phyloP scores from a whole-genome alignment of 2,113 vertebrate genomes.

The Engraulis encrasicolus region DNA sequence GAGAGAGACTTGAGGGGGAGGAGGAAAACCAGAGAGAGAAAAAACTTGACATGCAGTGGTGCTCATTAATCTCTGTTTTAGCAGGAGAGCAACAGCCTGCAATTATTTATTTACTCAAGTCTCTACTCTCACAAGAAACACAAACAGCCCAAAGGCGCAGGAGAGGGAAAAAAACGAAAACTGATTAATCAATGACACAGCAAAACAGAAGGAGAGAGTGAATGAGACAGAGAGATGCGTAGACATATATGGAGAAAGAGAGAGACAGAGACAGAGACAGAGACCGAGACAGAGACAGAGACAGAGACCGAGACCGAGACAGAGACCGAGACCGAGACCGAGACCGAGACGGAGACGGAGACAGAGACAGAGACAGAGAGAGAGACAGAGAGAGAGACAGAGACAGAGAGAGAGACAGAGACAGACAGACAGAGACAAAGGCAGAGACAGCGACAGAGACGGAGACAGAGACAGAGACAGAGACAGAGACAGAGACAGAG shows the following conservation, averaged over 20 bases:
- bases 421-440: too few relatives aligned
- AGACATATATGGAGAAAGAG: background rate
- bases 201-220: background rate
- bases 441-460: too few relatives aligned
- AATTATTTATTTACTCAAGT: slow-evolving; percentile 13
- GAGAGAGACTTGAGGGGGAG: too few relatives aligned
- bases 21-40: background rate
- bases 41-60: background rate
- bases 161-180: background rate
- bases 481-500: too few relatives aligned
- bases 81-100: slow-evolving; percentile 6
- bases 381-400: too few relatives aligned
- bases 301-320: too few relatives aligned
- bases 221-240: background rate
- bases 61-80: slow-evolving; percentile 12
- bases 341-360: too few relatives aligned
- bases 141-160: slow-evolving; percentile 18
- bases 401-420: too few relatives aligned
- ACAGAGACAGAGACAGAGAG: too few relatives aligned
- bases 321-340: too few relatives aligned
- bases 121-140: background rate
- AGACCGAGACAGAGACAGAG: background rate
- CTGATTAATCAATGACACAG: background rate
- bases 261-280: background rate
- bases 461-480: too few relatives aligned